Percentiles rank a stretch among this genome's conserved stretches.
These are phyloP conservation scores for Resseliella maxima DNA, from an alignment of 2,888 invertebrate genomes.

Conservation along the genomic window DNA sequence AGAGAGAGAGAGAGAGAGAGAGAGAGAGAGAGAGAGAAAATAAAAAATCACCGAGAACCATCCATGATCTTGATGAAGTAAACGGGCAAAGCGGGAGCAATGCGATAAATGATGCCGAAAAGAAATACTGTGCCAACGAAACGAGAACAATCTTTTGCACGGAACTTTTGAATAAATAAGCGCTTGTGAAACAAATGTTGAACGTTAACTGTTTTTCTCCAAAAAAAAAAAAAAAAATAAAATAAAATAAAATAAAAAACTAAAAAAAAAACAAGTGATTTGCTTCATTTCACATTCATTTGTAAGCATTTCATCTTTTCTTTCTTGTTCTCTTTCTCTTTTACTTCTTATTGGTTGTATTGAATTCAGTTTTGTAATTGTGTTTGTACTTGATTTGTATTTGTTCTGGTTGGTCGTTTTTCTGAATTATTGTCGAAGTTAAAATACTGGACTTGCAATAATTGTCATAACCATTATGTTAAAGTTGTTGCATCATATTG, in stretches of 20 bases:
- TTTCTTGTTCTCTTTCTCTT: neutral
- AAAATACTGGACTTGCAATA: neutral
- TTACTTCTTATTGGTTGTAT: neutral
- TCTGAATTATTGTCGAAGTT: neutral
- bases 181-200: conserved; percentile 48
- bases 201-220: neutral
- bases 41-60: no score
- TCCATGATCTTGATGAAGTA: neutral
- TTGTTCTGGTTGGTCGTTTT: neutral
- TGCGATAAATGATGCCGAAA: conserved; percentile 4
- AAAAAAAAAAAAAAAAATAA: neutral
- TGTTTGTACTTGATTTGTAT: neutral
- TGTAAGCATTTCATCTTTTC: neutral
- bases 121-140: neutral
- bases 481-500: neutral
- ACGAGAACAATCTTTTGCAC: neutral
- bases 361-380: neutral
- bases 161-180: conserved; percentile 50
- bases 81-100: neutral
- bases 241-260: neutral
- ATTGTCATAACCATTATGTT: conserved; percentile 12
- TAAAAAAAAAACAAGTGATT: neutral
- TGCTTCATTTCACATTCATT: conserved; percentile 53
- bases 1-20: neutral
- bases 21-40: neutral